Evolutionary conservation across 2,797 vertebrate species (phyloP).

Genomic region (Emydoidea blandingii): DNA sequence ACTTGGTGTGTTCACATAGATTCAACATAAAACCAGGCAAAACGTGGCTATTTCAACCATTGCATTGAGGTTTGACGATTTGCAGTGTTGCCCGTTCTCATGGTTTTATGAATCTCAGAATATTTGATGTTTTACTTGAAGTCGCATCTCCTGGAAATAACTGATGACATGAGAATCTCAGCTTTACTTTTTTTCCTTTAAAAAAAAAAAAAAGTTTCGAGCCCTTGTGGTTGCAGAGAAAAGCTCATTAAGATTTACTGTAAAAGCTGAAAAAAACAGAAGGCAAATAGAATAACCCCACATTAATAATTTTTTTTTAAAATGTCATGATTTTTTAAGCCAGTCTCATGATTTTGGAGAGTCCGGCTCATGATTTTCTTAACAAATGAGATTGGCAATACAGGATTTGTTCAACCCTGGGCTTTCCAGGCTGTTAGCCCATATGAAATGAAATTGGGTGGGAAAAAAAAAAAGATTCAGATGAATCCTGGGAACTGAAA

Average conservation of each 20-base stretch:
- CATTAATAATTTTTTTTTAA: neutral
- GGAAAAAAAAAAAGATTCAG: neutral
- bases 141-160: neutral
- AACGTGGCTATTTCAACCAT: neutral
- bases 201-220: neutral
- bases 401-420: neutral
- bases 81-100: neutral
- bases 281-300: neutral
- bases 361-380: neutral
- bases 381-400: accelerated
- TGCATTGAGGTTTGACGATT: neutral
- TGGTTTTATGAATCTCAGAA: neutral
- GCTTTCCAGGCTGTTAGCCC: neutral
- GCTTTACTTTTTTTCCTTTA: neutral
- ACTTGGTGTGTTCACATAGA: neutral
- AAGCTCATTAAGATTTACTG: neutral
- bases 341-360: neutral
- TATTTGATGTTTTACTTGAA: too few relatives aligned
- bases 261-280: neutral
- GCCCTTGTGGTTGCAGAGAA: neutral
- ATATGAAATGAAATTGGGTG: neutral
- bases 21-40: neutral
- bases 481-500: neutral
- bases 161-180: neutral
- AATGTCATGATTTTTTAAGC: neutral